These are phyloP conservation scores for Ptychobarbus kaznakovi DNA, from an alignment of 2,797 vertebrate species.

Conservation along the genomic window DNA sequence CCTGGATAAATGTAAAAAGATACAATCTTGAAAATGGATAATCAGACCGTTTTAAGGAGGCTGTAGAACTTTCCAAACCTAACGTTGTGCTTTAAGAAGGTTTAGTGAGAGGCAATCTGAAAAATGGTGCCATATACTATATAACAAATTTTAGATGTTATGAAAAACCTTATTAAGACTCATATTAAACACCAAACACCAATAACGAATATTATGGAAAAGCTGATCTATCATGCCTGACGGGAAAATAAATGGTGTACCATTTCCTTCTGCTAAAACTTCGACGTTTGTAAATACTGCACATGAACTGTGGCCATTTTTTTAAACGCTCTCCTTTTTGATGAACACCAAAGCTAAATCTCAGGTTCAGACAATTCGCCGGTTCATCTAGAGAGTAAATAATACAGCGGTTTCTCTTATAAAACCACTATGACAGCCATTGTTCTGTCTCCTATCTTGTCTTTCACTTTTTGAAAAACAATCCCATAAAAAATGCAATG, in stretches of 20 bases:
- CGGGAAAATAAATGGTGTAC: not conserved
- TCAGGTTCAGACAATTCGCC: constrained; percentile 29
- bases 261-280: not conserved
- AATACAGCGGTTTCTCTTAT: constrained; percentile 39
- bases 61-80: not conserved
- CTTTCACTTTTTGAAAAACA: constrained; percentile 58
- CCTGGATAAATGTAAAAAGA: not conserved
- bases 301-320: not conserved
- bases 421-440: constrained; percentile 28
- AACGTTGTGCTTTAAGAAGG: not conserved
- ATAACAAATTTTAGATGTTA: not conserved
- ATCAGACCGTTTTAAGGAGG: not conserved
- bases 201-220: not conserved
- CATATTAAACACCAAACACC: not conserved
- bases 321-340: not conserved
- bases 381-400: constrained; percentile 15
- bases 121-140: not conserved
- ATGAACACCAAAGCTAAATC: not conserved
- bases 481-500: constrained; percentile 46
- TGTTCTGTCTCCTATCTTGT: constrained; percentile 42
- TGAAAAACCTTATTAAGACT: not conserved
- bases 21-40: not conserved
- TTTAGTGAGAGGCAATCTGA: not conserved
- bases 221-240: not conserved
- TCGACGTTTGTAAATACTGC: not conserved